These are phyloP conservation scores for Calidris pygmaea DNA, from an alignment of 2,113 vertebrate genomes.

Conservation along the genomic window DNA sequence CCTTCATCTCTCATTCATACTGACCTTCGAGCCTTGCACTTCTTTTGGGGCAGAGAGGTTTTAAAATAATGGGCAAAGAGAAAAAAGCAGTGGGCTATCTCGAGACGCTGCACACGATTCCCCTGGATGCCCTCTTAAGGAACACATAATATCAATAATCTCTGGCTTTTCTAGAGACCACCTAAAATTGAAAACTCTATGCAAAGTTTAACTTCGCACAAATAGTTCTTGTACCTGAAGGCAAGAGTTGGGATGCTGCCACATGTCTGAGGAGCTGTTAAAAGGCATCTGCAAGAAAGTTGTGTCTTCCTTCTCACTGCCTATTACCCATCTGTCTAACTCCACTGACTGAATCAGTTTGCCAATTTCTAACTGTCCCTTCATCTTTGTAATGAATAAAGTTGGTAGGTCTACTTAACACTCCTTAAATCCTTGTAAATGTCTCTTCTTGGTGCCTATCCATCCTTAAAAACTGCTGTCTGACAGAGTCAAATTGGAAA, in stretches of 20 bases:
- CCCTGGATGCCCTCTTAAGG: neutral
- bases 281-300: neutral
- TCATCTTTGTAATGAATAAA: neutral
- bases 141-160: rapidly evolving
- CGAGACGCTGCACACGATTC: neutral
- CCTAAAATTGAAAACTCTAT: neutral
- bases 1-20: neutral
- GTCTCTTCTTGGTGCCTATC: neutral
- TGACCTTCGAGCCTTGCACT: neutral
- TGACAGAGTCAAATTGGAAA: neutral
- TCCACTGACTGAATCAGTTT: neutral
- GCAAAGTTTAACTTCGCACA: neutral
- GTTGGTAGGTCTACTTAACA: neutral
- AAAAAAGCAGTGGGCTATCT: neutral
- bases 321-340: neutral
- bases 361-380: neutral
- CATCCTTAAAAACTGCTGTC: neutral
- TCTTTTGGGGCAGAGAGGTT: neutral
- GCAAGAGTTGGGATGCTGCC: neutral
- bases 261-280: neutral
- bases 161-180: neutral
- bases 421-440: neutral
- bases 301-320: neutral
- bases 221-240: neutral
- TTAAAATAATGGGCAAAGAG: neutral